phyloP scores from a whole-genome alignment of 2,888 invertebrate genomes.

The Dexiosoma caninum region DNA sequence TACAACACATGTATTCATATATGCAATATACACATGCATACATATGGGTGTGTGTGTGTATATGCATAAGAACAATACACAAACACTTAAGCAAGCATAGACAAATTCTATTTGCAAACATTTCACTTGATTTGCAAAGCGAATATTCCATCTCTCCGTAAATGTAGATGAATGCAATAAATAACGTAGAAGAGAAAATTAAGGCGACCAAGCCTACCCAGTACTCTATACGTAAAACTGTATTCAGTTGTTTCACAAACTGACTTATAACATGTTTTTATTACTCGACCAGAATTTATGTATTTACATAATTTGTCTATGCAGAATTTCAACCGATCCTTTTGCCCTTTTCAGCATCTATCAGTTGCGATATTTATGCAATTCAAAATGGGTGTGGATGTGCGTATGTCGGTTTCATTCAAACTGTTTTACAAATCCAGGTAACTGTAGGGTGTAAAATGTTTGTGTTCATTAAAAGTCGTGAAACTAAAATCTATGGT shows the following conservation, averaged over 20 bases:
- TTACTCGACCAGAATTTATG: no score
- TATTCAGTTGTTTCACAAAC: no score
- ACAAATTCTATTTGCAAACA: constrained; percentile 77
- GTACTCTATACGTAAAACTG: not conserved
- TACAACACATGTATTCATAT: not conserved
- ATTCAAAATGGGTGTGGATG: no score
- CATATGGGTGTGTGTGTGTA: constrained; percentile 67
- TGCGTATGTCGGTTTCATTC: no score
- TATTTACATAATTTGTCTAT: no score
- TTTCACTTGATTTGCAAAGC: constrained; percentile 77
- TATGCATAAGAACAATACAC: constrained; percentile 72
- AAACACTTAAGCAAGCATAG: constrained; percentile 76
- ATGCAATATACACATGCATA: constrained; percentile 54
- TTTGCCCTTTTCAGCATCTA: no score
- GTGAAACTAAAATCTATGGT: constrained; percentile 21
- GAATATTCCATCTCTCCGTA: constrained; percentile 60
- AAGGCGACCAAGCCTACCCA: not conserved
- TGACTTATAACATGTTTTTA: no score
- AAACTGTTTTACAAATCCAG: no score
- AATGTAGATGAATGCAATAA: constrained; percentile 35
- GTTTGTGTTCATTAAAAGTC: constrained; percentile 3
- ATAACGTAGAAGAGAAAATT: not conserved
- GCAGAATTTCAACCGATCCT: no score
- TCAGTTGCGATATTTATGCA: no score
- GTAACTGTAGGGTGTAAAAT: constrained; percentile 1